phyloP scores from a whole-genome alignment of 2,797 vertebrate species.

The Sebastiscus albofasciatus region DNA sequence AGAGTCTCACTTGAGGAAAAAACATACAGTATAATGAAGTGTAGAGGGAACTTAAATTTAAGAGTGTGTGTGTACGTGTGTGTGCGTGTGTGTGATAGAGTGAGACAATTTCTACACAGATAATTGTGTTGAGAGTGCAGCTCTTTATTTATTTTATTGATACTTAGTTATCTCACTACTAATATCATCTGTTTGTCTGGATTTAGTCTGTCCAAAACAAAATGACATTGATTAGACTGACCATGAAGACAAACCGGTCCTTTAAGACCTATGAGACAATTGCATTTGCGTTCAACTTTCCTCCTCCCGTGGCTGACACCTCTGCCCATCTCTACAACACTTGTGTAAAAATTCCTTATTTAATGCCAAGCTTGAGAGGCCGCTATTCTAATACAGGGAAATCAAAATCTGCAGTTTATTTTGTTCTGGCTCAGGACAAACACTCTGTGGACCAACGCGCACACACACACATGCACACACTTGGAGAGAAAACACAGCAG shows the following conservation, averaged over 20 bases:
- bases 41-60: conserved; percentile 8
- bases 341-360: conserved; percentile 39
- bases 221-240: too few species aligned
- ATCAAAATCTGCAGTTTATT: conserved; percentile 64
- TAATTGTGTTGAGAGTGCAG: background rate
- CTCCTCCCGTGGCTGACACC: background rate
- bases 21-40: conserved; percentile 21
- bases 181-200: background rate
- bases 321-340: conserved; percentile 23
- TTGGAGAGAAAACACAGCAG: conserved; percentile 41
- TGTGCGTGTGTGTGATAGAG: background rate
- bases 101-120: background rate
- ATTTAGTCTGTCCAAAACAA: background rate
- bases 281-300: conserved; percentile 1
- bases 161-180: background rate
- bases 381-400: conserved; percentile 48
- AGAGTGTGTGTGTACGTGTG: background rate
- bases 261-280: background rate
- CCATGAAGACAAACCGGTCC: background rate
- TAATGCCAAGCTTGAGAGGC: conserved; percentile 52
- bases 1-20: conserved; percentile 15
- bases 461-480: conserved; percentile 31
- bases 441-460: conserved; percentile 17
- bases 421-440: conserved; percentile 58
- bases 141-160: background rate